Evolutionary conservation across 2,113 vertebrate genomes (phyloP), one percentile per base, ranked within the genome.

Genomic region (Gobius niger): DNA sequence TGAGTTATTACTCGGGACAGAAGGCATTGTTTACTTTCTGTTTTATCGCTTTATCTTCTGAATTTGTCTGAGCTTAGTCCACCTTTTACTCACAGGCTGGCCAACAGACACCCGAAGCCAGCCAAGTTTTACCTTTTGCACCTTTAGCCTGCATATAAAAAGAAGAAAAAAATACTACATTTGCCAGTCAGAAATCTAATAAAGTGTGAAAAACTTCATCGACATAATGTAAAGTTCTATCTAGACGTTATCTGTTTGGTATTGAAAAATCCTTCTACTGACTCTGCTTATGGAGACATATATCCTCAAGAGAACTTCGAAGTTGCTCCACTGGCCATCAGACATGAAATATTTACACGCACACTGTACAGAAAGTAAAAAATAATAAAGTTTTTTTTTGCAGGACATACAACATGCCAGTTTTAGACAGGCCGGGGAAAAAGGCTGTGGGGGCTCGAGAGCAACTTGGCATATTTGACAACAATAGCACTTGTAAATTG

Each of bases 401-500:
- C 61, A 63, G 44, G 44, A 47, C 44, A 3, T 1, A 40, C 10
- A 34, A 14, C 15, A 44, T 19, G 10, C 11, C 1, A 54, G 61
- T 62, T 53, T 57, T 24, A 50, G 47, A 63, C 16, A 57, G 18
- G 19, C 18, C 2, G 24, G 3, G 24, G 44, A 47, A 41, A 47
- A 68, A 19, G 9, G 50, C 54, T 69, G 51, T 41, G 59, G 57
- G 56, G 56, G 57, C 7, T 54, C 18, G 50, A 51, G 59, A 16
- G 72, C 61, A 53, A 16, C 16, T 53, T 52, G 18, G 0, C 5
- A 57, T 60, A 40, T 61, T 67, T 24, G 18, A 15, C 72, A 68
- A 70, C 60, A 68, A 18, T 9, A 4, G 53, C 68, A 42, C 47
- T 62, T 74, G 51, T 68, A 63, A 76, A 81, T 69, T 72, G 75